phyloP scores from a whole-genome alignment of 2,797 vertebrate species.

The Xenentodon cancila region DNA sequence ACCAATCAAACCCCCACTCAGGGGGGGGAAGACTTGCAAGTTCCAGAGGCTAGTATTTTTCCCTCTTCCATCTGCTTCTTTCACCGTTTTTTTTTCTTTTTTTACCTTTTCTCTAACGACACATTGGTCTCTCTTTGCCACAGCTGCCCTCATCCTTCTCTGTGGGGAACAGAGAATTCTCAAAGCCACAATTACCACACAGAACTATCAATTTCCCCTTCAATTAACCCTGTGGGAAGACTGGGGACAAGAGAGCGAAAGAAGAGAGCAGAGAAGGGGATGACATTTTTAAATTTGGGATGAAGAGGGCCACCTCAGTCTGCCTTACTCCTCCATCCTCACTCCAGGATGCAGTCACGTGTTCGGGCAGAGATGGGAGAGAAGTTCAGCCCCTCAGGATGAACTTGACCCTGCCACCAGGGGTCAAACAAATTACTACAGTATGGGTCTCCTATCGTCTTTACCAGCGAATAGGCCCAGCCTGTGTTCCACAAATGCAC shows the following conservation, averaged over 20 bases:
- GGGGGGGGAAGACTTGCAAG: background rate
- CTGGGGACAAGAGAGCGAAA: conserved; percentile 39
- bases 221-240: conserved; percentile 80
- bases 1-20: conserved; percentile 62
- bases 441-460: conserved; percentile 47
- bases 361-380: conserved; percentile 46
- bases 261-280: conserved; percentile 35
- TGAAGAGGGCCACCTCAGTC: conserved; percentile 43
- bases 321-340: background rate
- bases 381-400: conserved; percentile 61
- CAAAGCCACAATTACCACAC: conserved; percentile 79
- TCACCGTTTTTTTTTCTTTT: conserved; percentile 28
- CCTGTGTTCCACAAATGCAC: conserved; percentile 40
- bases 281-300: conserved; percentile 70
- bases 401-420: conserved; percentile 65
- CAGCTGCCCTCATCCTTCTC: conserved; percentile 64
- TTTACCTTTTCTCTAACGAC: conserved; percentile 20
- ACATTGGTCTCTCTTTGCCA: conserved; percentile 40
- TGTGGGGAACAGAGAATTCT: conserved; percentile 72
- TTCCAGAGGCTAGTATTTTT: conserved; percentile 12
- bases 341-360: conserved; percentile 44
- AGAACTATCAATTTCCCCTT: conserved; percentile 82
- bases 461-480: conserved; percentile 60
- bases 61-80: conserved; percentile 49
- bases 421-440: conserved; percentile 70